Evolutionary conservation across 1,140 invertebrate genomes (phyloP), one percentile per base, ranked within the genome.

Genomic region (Globodera ellingtonae): DNA sequence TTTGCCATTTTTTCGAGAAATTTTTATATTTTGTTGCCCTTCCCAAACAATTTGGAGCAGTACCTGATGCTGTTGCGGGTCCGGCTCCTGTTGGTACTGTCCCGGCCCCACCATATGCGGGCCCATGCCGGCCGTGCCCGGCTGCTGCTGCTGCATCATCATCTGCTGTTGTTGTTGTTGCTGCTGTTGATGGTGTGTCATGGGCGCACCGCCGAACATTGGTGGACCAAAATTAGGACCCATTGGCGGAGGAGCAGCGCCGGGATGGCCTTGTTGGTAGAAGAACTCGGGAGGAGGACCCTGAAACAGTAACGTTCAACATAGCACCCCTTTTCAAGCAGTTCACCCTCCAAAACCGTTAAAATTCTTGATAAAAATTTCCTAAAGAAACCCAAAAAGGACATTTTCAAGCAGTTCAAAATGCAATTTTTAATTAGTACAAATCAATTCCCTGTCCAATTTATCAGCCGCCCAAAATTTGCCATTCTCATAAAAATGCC

Each of bases 221-320:
- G 75, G 75, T 8, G 62, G 56, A 24, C 46, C 21, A 52, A 66
- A 77, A 77, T 67, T 77, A 59, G 50, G 75, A 59, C 56, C 56
- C 56, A 59, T 15, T 15, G 56, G 56, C 56, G 56, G 56, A 5
- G 44, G 3, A 24, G 74, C 44, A 56, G n/a, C 62, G 15, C 52
- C 65, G 72, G 46, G 78, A 72, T 59, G 75, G 48, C 75, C 75
- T 77, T 80, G 79, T 15, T 80, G 79, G 50, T 80, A 80, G 47
- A 80, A 78, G 48, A 21, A 80, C 0, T 80, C 79, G 48, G 66
- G 72, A 0, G 67, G 78, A 35, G 79, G 79, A 0, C 75, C 75
- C 75, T 77, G 6, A 44, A n/a, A 35, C 1, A 35, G 3, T 35
- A 3, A 35, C 35, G 35, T 35, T 35, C 35, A 35, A 35, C 35